Conservation (phyloP, 2,113 vertebrate genomes). For the Serilophus lunatus region DNA sequence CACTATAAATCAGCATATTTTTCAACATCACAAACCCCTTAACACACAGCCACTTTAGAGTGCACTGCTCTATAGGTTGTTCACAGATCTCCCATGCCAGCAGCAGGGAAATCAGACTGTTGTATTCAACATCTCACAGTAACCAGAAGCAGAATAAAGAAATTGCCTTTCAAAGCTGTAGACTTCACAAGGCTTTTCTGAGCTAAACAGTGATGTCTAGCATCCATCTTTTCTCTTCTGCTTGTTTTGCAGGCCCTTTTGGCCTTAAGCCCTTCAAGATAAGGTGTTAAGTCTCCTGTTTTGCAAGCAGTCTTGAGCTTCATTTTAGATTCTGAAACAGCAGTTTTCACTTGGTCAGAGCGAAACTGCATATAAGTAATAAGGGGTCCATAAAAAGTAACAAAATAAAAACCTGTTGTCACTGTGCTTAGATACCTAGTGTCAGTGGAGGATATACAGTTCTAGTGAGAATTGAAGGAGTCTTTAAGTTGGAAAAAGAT, state of each 20-base stretch:
- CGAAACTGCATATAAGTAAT: not conserved
- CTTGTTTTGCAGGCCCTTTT: not conserved
- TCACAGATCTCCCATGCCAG: not conserved
- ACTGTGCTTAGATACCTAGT: not conserved
- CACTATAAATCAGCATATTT: conserved; percentile 3
- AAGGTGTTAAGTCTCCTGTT: not conserved
- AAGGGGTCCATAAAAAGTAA: not conserved
- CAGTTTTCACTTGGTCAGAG: not conserved
- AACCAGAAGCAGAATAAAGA: conserved; percentile 18
- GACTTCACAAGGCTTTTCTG: not conserved
- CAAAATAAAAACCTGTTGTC: not conserved
- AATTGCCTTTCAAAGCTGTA: not conserved
- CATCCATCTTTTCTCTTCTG: not conserved
- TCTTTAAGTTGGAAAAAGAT: not conserved
- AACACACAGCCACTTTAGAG: not conserved
- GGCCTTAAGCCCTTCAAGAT: not conserved
- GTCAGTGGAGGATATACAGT: not conserved
- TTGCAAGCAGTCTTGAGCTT: not conserved
- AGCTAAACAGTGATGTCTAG: not conserved
- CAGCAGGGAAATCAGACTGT: not conserved
- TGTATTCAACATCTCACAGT: not conserved
- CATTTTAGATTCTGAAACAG: not conserved
- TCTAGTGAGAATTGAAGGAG: not conserved
- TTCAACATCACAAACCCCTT: not conserved
- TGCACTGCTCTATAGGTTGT: not conserved